Evolutionary conservation across 2,888 invertebrate species (phyloP).

Genomic region (Criorhina ranunculi): DNA sequence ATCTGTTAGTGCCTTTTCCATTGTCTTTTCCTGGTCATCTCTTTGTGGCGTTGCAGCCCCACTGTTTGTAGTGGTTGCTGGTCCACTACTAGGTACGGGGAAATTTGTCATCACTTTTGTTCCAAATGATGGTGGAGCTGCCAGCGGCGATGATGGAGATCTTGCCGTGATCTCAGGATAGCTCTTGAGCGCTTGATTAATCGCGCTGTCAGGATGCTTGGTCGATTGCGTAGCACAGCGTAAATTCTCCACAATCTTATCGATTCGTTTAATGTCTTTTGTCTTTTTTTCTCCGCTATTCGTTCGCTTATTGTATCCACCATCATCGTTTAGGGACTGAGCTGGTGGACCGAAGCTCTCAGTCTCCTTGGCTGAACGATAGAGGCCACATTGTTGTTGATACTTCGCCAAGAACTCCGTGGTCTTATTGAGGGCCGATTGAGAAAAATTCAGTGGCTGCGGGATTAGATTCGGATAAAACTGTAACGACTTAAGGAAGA

Average conservation of each 20-base stretch:
- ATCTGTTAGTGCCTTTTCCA: conserved; percentile 40
- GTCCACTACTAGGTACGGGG: conserved; percentile 32
- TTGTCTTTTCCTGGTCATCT: conserved; percentile 43
- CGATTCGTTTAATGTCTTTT: conserved; percentile 84
- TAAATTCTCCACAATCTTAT: conserved; percentile 84
- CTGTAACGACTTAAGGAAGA: conserved; percentile 84
- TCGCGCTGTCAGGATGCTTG: conserved; percentile 62
- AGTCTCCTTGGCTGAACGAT: conserved; percentile 77
- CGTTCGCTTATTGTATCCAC: conserved; percentile 79
- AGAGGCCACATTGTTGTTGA: conserved; percentile 83
- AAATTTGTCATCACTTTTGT: conserved; percentile 64
- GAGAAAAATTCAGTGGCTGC: conserved; percentile 84
- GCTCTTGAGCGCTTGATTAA: conserved; percentile 58
- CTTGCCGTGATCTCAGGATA: conserved; percentile 60
- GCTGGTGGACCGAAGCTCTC: conserved; percentile 33
- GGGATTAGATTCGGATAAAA: conserved; percentile 84
- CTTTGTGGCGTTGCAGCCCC: conserved; percentile 32
- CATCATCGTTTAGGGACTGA: conserved; percentile 70
- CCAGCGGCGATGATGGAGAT: conserved; percentile 71
- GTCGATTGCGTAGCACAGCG: conserved; percentile 79
- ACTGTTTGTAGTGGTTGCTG: conserved; percentile 69
- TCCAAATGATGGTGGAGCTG: conserved; percentile 68
- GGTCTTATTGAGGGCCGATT: conserved; percentile 84
- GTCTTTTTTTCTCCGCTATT: conserved; percentile 78
- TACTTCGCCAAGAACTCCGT: conserved; percentile 83